Evolutionary conservation across 2,113 vertebrate genomes (phyloP).

Genomic region (Vireo altiloquus): DNA sequence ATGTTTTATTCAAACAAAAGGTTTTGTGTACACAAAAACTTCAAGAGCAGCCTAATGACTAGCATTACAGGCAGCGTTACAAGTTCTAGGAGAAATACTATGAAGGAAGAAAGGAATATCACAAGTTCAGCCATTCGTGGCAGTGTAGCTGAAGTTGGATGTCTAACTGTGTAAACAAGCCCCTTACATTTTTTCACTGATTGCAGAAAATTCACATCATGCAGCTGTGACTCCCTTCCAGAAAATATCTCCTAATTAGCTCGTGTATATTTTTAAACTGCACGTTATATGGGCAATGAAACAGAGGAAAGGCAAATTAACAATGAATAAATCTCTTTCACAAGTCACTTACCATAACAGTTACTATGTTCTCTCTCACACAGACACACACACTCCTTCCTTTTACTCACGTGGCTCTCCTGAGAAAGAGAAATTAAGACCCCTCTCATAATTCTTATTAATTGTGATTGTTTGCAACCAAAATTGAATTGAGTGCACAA

Average conservation of each 20-base stretch:
- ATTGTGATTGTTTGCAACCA: background rate
- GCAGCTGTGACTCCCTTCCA: background rate
- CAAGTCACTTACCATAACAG: background rate
- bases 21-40: background rate
- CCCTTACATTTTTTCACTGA: background rate
- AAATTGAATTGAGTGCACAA: background rate
- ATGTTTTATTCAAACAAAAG: slow-evolving; percentile 28
- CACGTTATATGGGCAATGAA: background rate
- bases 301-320: slow-evolving; percentile 23
- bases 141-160: background rate
- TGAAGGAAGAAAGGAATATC: background rate
- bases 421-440: background rate
- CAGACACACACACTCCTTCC: background rate
- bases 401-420: background rate
- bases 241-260: slow-evolving; percentile 30
- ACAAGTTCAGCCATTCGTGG: slow-evolving; percentile 7
- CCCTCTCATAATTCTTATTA: background rate
- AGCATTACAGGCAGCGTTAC: background rate
- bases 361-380: background rate
- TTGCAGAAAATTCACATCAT: background rate
- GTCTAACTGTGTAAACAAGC: slow-evolving; percentile 17
- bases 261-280: background rate
- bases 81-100: background rate
- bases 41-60: background rate
- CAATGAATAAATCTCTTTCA: slow-evolving; percentile 10